These are phyloP conservation scores for Caerostris extrusa DNA, from an alignment of 1,140 invertebrate species.

Conservation along the genomic window DNA sequence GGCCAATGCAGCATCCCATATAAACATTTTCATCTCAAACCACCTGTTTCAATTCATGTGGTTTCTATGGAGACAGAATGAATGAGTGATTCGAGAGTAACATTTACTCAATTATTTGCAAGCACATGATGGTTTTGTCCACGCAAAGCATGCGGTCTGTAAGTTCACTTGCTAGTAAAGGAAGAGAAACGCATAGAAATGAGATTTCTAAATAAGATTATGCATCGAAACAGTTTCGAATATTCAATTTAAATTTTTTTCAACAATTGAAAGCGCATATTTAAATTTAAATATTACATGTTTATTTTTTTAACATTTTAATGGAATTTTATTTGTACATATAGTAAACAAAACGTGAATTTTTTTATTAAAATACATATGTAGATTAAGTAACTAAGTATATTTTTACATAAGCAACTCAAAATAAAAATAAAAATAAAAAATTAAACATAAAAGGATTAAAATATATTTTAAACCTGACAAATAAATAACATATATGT, in stretches of 20 bases:
- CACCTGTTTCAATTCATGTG: constrained; percentile 68
- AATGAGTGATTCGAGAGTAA: constrained; percentile 48
- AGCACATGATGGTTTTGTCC: constrained; percentile 42
- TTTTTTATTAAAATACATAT: too few species aligned
- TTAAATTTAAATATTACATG: too few species aligned
- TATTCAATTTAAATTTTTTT: not conserved
- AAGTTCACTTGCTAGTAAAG: not conserved
- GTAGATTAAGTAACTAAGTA: too few species aligned
- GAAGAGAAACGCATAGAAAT: not conserved
- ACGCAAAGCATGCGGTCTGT: constrained; percentile 37
- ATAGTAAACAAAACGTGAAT: too few species aligned
- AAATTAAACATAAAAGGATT: too few species aligned
- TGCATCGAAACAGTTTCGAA: not conserved
- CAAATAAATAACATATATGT: too few species aligned
- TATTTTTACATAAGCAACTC: too few species aligned
- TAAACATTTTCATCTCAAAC: constrained; percentile 55
- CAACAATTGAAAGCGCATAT: not conserved
- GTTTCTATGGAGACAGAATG: constrained; percentile 51
- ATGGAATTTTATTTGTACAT: too few species aligned
- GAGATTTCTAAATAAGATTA: not conserved
- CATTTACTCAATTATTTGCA: constrained; percentile 66
- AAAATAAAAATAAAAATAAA: too few species aligned
- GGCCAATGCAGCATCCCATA: not conserved
- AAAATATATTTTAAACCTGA: too few species aligned
- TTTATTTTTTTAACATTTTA: too few species aligned